A percentile compares a stretch with the other conserved stretches of the same genome.
These are phyloP conservation scores for Hylaeus anthracinus DNA, from an alignment of 1,140 invertebrate species.

Conservation along the genomic window DNA sequence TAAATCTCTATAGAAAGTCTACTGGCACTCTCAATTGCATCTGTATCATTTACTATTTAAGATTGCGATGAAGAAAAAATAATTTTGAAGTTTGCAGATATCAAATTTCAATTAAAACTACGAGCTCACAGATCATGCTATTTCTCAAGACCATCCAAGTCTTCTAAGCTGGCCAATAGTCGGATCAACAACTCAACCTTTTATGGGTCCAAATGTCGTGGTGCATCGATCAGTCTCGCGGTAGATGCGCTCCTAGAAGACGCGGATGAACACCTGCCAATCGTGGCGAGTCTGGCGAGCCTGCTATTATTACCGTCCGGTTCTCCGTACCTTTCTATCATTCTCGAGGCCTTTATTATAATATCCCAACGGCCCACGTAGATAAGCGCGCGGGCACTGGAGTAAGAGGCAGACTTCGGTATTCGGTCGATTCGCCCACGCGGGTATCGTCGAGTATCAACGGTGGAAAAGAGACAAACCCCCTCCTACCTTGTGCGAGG, in stretches of 20 bases:
- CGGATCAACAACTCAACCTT: no score
- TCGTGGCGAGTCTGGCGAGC: constrained; percentile 27
- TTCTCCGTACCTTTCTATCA: constrained; percentile 60
- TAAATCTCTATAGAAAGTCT: no score
- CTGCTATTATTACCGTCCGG: constrained; percentile 59
- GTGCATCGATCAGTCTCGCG: no score
- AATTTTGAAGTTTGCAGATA: no score
- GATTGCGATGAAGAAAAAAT: no score
- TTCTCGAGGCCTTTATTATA: constrained; percentile 63
- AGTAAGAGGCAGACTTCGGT: constrained; percentile 44
- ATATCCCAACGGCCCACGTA: constrained; percentile 54
- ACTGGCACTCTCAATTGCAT: no score
- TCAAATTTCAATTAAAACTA: no score
- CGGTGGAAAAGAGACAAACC: constrained; percentile 12
- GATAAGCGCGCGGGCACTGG: constrained; percentile 10
- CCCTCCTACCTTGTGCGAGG: not conserved
- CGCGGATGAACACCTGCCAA: constrained; percentile 59
- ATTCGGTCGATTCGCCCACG: constrained; percentile 60
- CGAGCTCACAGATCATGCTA: no score
- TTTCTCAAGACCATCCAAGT: no score
- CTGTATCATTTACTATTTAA: no score
- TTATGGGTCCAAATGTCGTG: no score
- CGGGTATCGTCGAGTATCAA: constrained; percentile 34
- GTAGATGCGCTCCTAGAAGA: not conserved
- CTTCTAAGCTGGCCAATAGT: no score